Evolutionary conservation across 2,888 invertebrate species (phyloP), one percentile per base, ranked within the genome.

Genomic region (Tetranychus piercei): DNA sequence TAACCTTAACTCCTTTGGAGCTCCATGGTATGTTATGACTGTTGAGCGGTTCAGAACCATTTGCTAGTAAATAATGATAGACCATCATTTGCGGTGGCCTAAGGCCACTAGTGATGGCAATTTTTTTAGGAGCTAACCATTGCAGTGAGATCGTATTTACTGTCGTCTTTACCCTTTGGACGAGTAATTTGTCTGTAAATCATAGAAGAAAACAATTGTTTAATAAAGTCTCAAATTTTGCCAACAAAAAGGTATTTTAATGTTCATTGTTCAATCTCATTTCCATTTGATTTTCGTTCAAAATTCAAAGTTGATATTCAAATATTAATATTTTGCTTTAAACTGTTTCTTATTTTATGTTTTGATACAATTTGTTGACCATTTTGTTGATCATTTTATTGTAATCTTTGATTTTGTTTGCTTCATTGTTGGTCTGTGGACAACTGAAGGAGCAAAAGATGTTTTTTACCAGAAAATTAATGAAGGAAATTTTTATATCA

Each of bases 81-180:
- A 69, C 69, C 69, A 69, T 69, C 69, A 23, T 69, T n/a, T 20
- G 69, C 20, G 69, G 69, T 69, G 69, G 69, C 69, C 20, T 69
- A 18, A 69, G 20, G 55, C 55, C 55, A 55, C 15, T 55, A 22
- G 20, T 69, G 20, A 69, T 20, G 20, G 69, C 69, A 11, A 69
- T 23, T 22, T 69, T 69, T 69, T 69, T 69, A 22, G 69, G 69
- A 20, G 69, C 69, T 22, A 11, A 22, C 69, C 69, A 69, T 69
- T 69, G 69, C 11, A 69, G 20, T 11, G 69, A 69, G 20, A 69
- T 69, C 20, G 69, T 69, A 22, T 69, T 69, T 23, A 69, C 69
- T 23, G 69, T 69, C 20, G 69, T 69, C 22, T 69, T 69, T 11
- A 69, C 69, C 69, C 69, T 69, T 69, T 69, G 22, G 22, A 69